Evolutionary conservation across 2,797 vertebrate species (phyloP), one percentile per base, ranked within the genome.

Genomic region (Antennarius maculatus): DNA sequence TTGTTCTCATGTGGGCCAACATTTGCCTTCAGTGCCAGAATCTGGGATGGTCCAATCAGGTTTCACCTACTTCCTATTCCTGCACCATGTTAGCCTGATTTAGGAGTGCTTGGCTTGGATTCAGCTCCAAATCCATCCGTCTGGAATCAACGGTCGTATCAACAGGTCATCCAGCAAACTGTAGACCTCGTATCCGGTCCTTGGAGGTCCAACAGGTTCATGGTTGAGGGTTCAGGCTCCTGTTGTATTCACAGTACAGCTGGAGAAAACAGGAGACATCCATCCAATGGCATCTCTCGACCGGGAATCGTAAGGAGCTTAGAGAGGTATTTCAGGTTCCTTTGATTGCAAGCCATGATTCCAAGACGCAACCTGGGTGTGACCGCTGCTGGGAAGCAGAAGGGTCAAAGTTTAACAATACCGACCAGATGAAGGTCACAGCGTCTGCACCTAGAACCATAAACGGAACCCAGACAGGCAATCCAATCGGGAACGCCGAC

Each of bases 291-390:
- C 28, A 27, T 37, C 34, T 52, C 14, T 45, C 62, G 15, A 50
- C 45, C 28, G 14, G 51, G 70, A 17, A 13, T 62, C 69, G 53
- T 83, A 88, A 88, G 82, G 56, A 80, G 84, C 82, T 88, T 86
- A 88, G 15, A 0, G 27, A 65, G 63, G 13, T 79, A 84, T 86
- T 86, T 79, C 37, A 57, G 67, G 58, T 45, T 2, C 60, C 70
- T 56, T 42, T 64, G 48, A 59, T 52, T 59, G 53, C 10, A 11
- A 60, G 59, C 71, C 27, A 60, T 41, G 37, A 52, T 39, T 75
- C 47, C 37, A 42, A 52, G 41, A 64, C 67, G 43, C 31, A 53
- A n/a, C 28, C 67, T 47, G 39, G 54, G 52, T 5, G 47, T 18
- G 56, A 48, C 7, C 6, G 1, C 73, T 77, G 74, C 50, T 47